Base-by-base conservation (phyloP, 2,113 vertebrate genomes). In the Protomyctophum bolini region DNA sequence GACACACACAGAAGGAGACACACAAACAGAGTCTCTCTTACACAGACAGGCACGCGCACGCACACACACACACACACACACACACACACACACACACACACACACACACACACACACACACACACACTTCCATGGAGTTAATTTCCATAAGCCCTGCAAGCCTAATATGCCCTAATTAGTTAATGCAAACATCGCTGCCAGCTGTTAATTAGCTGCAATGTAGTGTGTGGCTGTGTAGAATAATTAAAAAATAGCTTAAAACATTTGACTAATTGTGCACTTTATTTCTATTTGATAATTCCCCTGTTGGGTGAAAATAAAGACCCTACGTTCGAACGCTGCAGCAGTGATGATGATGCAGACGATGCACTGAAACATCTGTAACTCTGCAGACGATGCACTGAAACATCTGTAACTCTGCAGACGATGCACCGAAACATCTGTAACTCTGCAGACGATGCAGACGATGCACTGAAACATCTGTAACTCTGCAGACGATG, bases 141-240 rank as follows among this genome's bases (percentile, higher is more conserved):
- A 58, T 56, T 64, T 79, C 63, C 46, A 49, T 61, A 59, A 75
- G 21, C 68, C 66, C 63, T 49, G 67, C 14, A 66, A 75, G 62
- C 15, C 49, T 77, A 68, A 83, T 72, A 81, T 63, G 55, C 8
- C n/a, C 65, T 80, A 81, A 89, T 81, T 73, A 79, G 68, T 46
- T 71, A 51, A 84, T 83, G 21, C 70, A 75, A 82, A 80, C 50
- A 70, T 71, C 10, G 57, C 79, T 68, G 48, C 52, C 63, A 81
- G 84, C 73, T 70, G 81, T 71, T 85, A 82, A 79, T 84, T 81
- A 83, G 75, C 68, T 52, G n/a, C 10, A 29, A 1, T 69, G 65
- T 48, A 63, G 65, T 77, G 79, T 77, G 79, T 11, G 15, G 58
- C 55, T 66, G n/a, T 14, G 70, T 70, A 3, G 33, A 77, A 75